These are phyloP conservation scores for Pseudopipra pipra DNA, from an alignment of 2,113 vertebrate species.

Conservation along the genomic window DNA sequence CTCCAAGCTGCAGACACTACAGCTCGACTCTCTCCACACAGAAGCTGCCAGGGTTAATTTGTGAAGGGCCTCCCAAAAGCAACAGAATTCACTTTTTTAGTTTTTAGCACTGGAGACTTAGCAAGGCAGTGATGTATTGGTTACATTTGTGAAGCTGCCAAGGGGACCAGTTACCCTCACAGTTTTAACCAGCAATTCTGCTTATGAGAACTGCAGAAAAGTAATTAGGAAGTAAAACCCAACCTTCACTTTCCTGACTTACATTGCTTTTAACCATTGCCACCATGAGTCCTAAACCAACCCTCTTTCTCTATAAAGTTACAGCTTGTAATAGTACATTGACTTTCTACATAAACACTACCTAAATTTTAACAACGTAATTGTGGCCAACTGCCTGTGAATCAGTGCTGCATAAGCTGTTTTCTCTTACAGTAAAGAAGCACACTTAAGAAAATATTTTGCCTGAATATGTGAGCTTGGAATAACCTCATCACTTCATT, in stretches of 20 bases:
- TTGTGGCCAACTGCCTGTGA: background rate
- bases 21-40: background rate
- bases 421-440: background rate
- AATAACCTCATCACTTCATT: background rate
- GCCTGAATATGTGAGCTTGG: background rate
- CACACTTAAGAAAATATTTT: background rate
- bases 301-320: background rate
- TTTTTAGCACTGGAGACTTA: background rate
- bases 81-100: background rate
- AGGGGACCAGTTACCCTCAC: background rate
- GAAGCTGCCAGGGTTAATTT: background rate
- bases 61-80: background rate
- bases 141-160: background rate
- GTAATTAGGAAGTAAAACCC: background rate
- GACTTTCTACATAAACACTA: background rate
- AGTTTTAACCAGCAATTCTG: background rate
- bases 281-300: background rate
- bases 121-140: background rate
- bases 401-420: background rate
- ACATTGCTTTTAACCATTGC: background rate
- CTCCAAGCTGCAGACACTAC: background rate
- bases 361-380: background rate
- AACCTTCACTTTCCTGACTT: background rate
- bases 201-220: background rate
- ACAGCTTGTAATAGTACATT: background rate